Conservation (phyloP, 30 jellyfish, hydroid and myxozoan genomes). For the Mastigias papua region DNA sequence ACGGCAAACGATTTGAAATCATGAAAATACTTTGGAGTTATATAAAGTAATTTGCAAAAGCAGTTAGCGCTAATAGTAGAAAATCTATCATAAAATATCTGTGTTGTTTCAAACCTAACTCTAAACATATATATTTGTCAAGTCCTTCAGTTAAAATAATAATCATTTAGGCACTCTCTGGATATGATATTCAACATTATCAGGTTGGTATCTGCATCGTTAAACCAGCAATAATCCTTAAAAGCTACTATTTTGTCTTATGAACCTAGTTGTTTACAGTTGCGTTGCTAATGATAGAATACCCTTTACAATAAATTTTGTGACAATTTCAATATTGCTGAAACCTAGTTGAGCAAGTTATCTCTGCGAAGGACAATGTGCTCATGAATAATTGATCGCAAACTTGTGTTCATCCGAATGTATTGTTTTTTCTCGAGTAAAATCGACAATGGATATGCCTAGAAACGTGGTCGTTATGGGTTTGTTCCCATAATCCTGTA, state of each 20-base stretch:
- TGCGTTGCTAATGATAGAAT: neutral
- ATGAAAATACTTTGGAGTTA: too few relatives aligned
- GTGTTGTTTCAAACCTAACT: too few relatives aligned
- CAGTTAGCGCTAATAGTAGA: too few relatives aligned
- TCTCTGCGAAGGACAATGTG: neutral
- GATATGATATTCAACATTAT: too few relatives aligned
- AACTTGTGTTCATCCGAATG: neutral
- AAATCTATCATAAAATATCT: too few relatives aligned
- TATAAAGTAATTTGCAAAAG: too few relatives aligned
- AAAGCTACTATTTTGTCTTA: neutral
- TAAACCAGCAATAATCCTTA: neutral
- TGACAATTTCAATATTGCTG: neutral
- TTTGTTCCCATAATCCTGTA: neutral
- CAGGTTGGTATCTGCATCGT: too few relatives aligned
- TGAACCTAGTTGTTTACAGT: neutral
- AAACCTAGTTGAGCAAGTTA: neutral
- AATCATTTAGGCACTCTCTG: too few relatives aligned
- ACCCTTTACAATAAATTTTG: neutral
- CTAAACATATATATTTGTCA: too few relatives aligned
- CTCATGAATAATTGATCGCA: neutral
- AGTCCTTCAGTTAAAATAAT: too few relatives aligned
- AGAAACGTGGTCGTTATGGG: neutral
- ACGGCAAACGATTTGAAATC: too few relatives aligned
- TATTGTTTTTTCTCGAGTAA: neutral
- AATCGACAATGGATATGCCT: neutral